Percentiles rank a stretch among this genome's conserved stretches.
These are phyloP conservation scores for Seriola quinqueradiata DNA, from an alignment of 2,113 vertebrate genomes.

Conservation along the genomic window DNA sequence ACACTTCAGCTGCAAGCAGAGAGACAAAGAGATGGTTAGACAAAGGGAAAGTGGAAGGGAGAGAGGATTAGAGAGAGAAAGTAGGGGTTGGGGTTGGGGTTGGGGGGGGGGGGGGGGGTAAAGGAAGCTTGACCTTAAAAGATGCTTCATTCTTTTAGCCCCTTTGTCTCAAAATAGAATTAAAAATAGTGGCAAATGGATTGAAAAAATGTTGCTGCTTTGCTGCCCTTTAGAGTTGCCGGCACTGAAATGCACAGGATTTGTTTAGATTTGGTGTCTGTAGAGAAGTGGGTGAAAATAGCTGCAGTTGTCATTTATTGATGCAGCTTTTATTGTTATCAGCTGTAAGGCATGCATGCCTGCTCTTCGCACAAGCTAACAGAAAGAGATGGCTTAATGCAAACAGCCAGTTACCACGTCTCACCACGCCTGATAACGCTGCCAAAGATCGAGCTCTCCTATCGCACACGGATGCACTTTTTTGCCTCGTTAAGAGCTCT, in stretches of 20 bases:
- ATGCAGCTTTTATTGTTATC: constrained; percentile 72
- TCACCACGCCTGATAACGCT: constrained; percentile 17
- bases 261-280: constrained; percentile 60
- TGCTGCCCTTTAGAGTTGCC: constrained; percentile 36
- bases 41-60: constrained; percentile 75
- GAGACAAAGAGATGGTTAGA: constrained; percentile 76
- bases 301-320: constrained; percentile 68
- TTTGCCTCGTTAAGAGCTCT: constrained; percentile 44
- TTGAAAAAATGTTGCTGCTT: constrained; percentile 31
- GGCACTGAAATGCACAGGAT: constrained; percentile 16
- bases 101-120: constrained; percentile 6
- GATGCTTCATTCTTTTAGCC: constrained; percentile 37
- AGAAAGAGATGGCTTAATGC: constrained; percentile 40
- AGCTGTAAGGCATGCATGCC: constrained; percentile 37
- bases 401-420: constrained; percentile 9
- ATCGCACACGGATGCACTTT: not conserved
- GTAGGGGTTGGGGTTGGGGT: not conserved
- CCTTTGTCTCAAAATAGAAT: constrained; percentile 54
- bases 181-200: constrained; percentile 60
- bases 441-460: constrained; percentile 44
- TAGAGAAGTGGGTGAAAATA: constrained; percentile 56
- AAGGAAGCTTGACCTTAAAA: constrained; percentile 71
- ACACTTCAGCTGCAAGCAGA: constrained; percentile 77
- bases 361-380: constrained; percentile 39
- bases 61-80: constrained; percentile 57